Evolutionary conservation across 2,797 vertebrate genomes (phyloP), one percentile per base, ranked within the genome.

Genomic region (Parotocinclus haroldoi): DNA sequence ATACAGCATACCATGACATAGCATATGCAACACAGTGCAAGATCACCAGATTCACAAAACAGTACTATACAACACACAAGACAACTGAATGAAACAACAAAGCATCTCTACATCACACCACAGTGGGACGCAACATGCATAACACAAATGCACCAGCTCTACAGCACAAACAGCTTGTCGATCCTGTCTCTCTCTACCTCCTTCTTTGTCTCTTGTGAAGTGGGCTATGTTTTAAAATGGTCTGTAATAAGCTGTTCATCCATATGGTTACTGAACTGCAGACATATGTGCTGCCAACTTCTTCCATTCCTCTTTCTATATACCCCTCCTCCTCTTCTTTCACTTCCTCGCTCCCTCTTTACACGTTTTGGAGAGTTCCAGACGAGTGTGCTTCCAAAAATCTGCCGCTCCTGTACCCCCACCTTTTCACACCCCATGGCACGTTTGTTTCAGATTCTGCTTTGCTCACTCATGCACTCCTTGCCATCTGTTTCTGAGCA

Each of bases 401-500:
- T 58, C 77, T 37, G 82, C 83, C 86, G 82, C 81, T 83, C 80
- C 82, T 83, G 79, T 78, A 81, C 84, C 83, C 82, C 76, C 81
- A 81, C 69, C 79, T 81, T 86, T 91, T 90, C 89, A 90, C 89
- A 91, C 89, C 86, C 90, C 82, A 75, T 84, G 78, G 85, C 83
- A 88, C 81, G 85, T 84, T 88, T 89, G 85, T 88, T 88, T 89
- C 86, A 80, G 82, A 86, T 82, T 82, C 85, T 79, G 84, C 84
- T 70, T 73, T 71, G 46, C 78, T 66, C 76, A 73, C 73, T 69
- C 58, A 69, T 68, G 68, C 70, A 71, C 68, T 75, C 65, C 39
- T 56, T 69, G 85, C 90, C 90, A 91, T 91, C 90, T 91, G 90
- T 90, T 88, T 86, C 84, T 79, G 78, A 83, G 86, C 89, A 86